Conservation (phyloP, 2,797 vertebrate species). For the Sebastiscus tertius region DNA sequence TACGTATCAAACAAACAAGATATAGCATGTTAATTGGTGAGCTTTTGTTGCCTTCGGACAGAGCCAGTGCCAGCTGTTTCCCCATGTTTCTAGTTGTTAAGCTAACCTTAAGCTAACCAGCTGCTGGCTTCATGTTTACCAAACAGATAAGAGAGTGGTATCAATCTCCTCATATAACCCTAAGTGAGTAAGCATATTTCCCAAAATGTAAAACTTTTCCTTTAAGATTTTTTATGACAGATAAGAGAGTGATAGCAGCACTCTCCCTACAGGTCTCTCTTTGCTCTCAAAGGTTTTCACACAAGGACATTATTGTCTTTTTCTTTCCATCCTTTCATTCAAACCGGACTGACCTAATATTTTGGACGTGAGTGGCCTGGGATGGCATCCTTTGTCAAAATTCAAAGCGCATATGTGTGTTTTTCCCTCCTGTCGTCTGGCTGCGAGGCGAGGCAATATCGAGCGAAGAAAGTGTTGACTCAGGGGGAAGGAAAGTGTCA, state of each 20-base stretch:
- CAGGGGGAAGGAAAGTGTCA: slow-evolving; percentile 71
- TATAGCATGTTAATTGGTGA: neutral
- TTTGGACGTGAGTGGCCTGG: slow-evolving; percentile 33
- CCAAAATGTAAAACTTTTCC: neutral
- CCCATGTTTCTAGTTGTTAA: neutral
- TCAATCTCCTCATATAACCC: neutral
- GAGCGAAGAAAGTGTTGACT: slow-evolving; percentile 72
- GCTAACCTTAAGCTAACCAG: neutral
- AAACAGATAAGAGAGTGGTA: neutral
- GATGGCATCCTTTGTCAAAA: slow-evolving; percentile 56
- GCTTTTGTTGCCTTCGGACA: neutral
- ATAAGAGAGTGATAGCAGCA: neutral
- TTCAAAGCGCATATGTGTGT: slow-evolving; percentile 47
- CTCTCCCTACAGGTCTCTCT: neutral
- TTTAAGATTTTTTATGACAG: neutral
- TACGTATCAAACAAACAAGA: neutral
- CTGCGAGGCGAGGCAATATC: slow-evolving; percentile 66
- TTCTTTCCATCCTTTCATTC: neutral
- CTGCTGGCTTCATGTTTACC: neutral
- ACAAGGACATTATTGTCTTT: neutral
- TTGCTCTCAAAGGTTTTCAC: neutral
- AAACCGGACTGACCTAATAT: slow-evolving; percentile 39
- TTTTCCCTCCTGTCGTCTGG: slow-evolving; percentile 15
- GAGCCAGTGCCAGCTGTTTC: neutral
- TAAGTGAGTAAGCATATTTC: neutral